Evolutionary conservation across 2,888 invertebrate genomes (phyloP).

Genomic region (Pomacea canaliculata): DNA sequence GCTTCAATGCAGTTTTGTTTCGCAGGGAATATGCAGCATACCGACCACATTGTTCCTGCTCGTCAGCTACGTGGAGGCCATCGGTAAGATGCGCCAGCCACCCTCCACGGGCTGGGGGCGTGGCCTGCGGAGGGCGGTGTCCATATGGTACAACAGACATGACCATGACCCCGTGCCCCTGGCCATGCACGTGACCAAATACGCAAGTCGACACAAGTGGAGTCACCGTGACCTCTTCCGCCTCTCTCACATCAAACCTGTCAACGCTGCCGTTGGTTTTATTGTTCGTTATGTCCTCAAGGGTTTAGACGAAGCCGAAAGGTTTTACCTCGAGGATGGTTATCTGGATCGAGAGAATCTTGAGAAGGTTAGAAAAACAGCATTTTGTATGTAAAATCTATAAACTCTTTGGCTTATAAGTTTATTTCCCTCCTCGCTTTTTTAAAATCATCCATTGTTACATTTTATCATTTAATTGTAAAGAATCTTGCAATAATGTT

Average conservation of each 20-base stretch:
- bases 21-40: constrained; percentile 74
- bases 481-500: too few species aligned
- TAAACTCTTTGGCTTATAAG: too few species aligned
- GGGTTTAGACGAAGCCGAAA: constrained; percentile 48
- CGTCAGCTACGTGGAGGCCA: constrained; percentile 74
- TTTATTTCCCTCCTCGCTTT: too few species aligned
- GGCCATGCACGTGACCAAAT: constrained; percentile 77
- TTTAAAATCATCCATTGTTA: too few species aligned
- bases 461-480: too few species aligned
- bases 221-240: constrained; percentile 80
- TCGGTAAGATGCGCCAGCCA: constrained; percentile 53
- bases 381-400: too few species aligned
- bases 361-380: constrained; percentile 28
- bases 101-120: constrained; percentile 74
- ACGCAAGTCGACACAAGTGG: constrained; percentile 78
- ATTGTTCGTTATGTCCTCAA: constrained; percentile 47
- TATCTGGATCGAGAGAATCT: constrained; percentile 28
- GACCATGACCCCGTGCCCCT: constrained; percentile 74
- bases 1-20: too few species aligned
- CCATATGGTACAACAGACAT: constrained; percentile 76
- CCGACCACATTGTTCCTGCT: constrained; percentile 79
- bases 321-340: constrained; percentile 34
- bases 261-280: constrained; percentile 38
- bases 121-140: constrained; percentile 77
- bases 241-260: constrained; percentile 49